These are phyloP conservation scores for Nansenia antarctica DNA, from an alignment of 2,113 vertebrate species.

Conservation along the genomic window DNA sequence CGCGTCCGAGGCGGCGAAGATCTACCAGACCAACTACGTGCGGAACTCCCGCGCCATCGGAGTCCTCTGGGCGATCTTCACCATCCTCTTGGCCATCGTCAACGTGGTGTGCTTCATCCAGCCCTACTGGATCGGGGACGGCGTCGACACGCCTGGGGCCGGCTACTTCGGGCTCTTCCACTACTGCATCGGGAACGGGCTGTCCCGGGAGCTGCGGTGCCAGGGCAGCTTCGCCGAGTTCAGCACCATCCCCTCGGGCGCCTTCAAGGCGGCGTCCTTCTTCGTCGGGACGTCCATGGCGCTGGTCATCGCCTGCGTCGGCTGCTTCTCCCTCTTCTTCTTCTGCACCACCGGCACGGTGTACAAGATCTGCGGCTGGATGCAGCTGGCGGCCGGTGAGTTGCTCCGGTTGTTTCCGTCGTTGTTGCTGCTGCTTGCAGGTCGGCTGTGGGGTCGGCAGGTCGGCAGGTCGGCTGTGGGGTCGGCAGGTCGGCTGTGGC, in stretches of 20 bases:
- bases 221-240: constrained; percentile 97
- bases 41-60: constrained; percentile 98
- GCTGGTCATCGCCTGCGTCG: constrained; percentile 94
- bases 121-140: constrained; percentile 99
- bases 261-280: constrained; percentile 97
- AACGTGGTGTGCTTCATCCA: constrained; percentile 99
- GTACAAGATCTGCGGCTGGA: constrained; percentile 99
- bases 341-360: constrained; percentile 99
- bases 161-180: constrained; percentile 99
- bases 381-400: constrained; percentile 98
- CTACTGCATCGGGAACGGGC: constrained; percentile 96
- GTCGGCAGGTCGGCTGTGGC: no score
- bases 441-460: constrained; percentile 2
- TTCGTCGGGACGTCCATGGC: constrained; percentile 98
- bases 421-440: constrained; percentile 4
- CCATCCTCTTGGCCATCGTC: constrained; percentile 97
- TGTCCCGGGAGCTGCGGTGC: constrained; percentile 92
- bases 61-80: constrained; percentile 98
- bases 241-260: constrained; percentile 91
- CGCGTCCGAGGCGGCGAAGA: constrained; percentile 94
- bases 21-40: constrained; percentile 98
- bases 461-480: no score
- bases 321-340: constrained; percentile 97
- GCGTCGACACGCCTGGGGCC: constrained; percentile 92
- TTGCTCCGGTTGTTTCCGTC: constrained; percentile 3